phyloP scores from a whole-genome alignment of 2,113 vertebrate species.

The Alligator mississippiensis region DNA sequence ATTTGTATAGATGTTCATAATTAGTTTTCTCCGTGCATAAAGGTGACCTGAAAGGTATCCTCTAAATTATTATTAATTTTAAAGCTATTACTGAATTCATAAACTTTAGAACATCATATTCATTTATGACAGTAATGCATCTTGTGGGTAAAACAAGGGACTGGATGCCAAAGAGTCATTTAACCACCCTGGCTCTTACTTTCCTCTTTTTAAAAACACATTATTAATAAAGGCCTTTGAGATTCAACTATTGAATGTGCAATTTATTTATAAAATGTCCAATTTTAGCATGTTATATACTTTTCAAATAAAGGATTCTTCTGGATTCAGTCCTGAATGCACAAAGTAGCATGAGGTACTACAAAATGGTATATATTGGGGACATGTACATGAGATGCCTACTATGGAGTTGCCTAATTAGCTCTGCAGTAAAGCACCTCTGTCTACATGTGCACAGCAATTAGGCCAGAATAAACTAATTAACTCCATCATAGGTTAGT shows the following conservation, averaged over 20 bases:
- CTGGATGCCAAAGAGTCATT: neutral
- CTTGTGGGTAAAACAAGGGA: neutral
- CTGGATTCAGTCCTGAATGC: neutral
- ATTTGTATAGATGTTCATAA: neutral
- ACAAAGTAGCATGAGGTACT: neutral
- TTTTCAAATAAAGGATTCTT: neutral
- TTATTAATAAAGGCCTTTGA: neutral
- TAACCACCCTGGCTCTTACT: neutral
- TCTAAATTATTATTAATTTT: neutral
- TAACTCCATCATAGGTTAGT: no score
- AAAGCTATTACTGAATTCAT: neutral
- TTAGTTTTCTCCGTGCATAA: neutral
- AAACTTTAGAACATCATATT: neutral
- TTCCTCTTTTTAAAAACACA: neutral
- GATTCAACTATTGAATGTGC: neutral
- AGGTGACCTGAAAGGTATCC: neutral
- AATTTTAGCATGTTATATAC: neutral
- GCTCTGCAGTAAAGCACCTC: no score
- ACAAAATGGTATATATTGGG: neutral
- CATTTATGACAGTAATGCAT: neutral
- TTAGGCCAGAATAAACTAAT: no score
- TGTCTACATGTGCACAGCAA: no score
- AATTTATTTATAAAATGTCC: constrained; percentile 27
- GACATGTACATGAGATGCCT: no score
- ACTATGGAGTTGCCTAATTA: no score